Evolutionary conservation across 2,888 invertebrate species (phyloP).

Genomic region (Cephus pulcher): DNA sequence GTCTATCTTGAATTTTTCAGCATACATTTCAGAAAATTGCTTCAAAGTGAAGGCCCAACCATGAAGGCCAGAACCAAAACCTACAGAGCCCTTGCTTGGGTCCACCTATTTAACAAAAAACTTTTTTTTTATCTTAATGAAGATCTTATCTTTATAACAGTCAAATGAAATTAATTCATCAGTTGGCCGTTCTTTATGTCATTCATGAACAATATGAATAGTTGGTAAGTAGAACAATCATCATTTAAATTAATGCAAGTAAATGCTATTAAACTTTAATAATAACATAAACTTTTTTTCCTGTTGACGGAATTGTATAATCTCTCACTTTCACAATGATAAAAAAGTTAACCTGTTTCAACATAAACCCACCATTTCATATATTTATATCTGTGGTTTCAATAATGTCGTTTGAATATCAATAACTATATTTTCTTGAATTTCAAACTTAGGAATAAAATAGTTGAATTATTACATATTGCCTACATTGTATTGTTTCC

Average conservation of each 20-base stretch:
- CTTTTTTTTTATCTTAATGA: neutral
- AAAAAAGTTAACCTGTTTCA: no score
- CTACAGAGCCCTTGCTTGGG: conserved; percentile 98
- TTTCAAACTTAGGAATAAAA: no score
- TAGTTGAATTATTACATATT: no score
- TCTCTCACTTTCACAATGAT: no score
- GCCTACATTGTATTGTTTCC: no score
- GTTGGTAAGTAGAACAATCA: conserved; percentile 22
- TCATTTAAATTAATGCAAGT: conserved; percentile 1
- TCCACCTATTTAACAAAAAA: conserved; percentile 74
- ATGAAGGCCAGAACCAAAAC: conserved; percentile 99
- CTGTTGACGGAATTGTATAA: no score
- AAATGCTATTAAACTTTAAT: no score
- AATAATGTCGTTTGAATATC: no score
- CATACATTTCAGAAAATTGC: conserved; percentile 99
- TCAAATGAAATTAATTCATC: conserved; percentile 12
- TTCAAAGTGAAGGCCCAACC: conserved; percentile 99
- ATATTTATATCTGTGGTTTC: no score
- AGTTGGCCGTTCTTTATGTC: conserved; percentile 33
- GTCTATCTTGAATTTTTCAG: conserved; percentile 98
- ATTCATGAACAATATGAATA: conserved; percentile 4
- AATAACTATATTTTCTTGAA: no score
- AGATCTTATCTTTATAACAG: conserved; percentile 7
- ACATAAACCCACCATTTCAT: no score
- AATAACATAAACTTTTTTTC: no score